phyloP scores from a whole-genome alignment of 2,113 vertebrate genomes.

The Rhagologus leucostigma region DNA sequence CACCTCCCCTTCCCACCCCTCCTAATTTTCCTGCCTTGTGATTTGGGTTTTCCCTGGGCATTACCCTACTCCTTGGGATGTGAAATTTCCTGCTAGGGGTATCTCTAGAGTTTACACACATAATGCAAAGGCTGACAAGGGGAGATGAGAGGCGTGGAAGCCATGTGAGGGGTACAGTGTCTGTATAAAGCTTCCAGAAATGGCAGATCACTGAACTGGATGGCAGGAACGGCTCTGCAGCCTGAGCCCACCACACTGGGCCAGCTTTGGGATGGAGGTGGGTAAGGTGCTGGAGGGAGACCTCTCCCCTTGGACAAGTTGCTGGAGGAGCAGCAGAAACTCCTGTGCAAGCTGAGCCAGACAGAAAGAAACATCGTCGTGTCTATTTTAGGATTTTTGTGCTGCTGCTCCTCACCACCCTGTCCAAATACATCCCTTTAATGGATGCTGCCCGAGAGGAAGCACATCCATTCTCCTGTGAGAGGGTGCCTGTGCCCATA shows the following conservation, averaged over 20 bases:
- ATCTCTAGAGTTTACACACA: background rate
- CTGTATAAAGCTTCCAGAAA: background rate
- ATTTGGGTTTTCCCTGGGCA: background rate
- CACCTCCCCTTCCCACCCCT: rapidly evolving
- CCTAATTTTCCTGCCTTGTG: background rate
- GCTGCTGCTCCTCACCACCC: background rate
- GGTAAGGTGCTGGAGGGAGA: background rate
- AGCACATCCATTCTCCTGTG: background rate
- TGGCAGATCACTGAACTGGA: background rate
- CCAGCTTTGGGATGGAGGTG: background rate
- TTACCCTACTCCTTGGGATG: background rate
- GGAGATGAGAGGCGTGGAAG: background rate
- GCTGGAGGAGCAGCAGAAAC: background rate
- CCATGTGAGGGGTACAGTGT: rapidly evolving
- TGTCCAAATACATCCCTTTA: conserved; percentile 7
- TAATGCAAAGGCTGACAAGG: background rate
- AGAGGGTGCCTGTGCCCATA: background rate
- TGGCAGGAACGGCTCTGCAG: background rate
- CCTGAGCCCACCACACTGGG: rapidly evolving
- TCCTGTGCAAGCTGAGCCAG: background rate
- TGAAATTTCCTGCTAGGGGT: background rate
- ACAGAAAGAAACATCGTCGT: background rate
- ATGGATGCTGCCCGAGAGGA: background rate
- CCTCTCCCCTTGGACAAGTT: background rate
- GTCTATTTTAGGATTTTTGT: conserved; percentile 17